Percentiles rank a stretch among this genome's conserved stretches.
phyloP scores from a whole-genome alignment of 2,797 vertebrate genomes.

The Sparus aurata region DNA sequence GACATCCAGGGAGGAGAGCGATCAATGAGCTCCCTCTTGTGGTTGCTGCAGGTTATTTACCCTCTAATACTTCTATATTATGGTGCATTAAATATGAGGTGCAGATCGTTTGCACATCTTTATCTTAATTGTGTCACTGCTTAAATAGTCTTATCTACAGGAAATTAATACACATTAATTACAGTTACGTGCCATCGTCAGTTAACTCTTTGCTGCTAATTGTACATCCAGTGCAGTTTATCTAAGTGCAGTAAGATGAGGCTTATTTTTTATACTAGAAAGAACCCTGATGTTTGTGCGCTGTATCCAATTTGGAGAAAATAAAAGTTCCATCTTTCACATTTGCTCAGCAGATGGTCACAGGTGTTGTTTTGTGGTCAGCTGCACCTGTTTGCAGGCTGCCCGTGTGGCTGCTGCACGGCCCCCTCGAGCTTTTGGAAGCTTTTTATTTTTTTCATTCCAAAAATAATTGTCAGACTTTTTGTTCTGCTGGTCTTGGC shows the following conservation, averaged over 20 bases:
- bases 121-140: neutral
- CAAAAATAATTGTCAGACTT: neutral
- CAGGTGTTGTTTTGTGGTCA: too few relatives aligned
- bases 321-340: neutral
- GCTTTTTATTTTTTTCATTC: neutral
- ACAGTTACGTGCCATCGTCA: too few relatives aligned
- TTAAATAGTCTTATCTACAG: neutral
- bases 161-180: neutral
- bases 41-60: constrained; percentile 30
- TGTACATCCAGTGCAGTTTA: neutral
- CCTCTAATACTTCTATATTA: neutral
- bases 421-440: neutral
- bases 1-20: constrained; percentile 6
- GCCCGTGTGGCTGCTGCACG: neutral
- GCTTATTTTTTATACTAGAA: neutral
- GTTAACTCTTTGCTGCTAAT: neutral
- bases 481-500: neutral
- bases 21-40: constrained; percentile 76
- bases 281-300: too few relatives aligned
- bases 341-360: neutral
- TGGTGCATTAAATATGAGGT: neutral
- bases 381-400: too few relatives aligned
- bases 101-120: neutral
- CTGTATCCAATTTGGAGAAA: neutral
- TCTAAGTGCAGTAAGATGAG: neutral